These are phyloP conservation scores for Sterrhoptilus dennistouni DNA, from an alignment of 2,113 vertebrate species.

Conservation along the genomic window DNA sequence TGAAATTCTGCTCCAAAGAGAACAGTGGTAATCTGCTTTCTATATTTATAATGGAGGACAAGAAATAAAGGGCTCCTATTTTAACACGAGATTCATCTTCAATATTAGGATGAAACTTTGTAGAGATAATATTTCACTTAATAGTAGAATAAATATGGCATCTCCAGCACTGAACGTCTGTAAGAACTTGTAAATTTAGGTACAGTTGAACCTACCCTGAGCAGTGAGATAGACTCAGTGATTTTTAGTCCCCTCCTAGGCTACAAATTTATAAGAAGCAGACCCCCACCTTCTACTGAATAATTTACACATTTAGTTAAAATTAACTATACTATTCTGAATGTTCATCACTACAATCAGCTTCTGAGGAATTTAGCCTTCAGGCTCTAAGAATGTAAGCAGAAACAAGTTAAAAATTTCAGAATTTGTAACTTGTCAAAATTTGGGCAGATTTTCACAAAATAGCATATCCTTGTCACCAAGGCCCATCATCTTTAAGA, in stretches of 20 bases:
- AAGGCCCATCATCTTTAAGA: constrained; percentile 24
- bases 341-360: background rate
- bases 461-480: background rate
- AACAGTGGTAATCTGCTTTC: background rate
- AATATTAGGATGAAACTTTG: background rate
- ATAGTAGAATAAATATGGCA: background rate
- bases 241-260: background rate
- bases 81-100: background rate
- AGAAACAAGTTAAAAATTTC: constrained; percentile 1
- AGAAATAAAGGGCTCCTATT: background rate
- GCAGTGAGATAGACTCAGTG: background rate
- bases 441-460: constrained; percentile 32
- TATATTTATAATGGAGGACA: background rate
- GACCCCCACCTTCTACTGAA: background rate
- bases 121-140: background rate
- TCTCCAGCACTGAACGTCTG: background rate
- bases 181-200: background rate
- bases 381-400: constrained; percentile 8
- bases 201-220: background rate
- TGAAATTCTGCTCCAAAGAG: background rate
- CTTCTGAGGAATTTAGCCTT: constrained; percentile 1
- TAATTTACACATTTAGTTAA: constrained; percentile 29
- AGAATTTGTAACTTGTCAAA: constrained; percentile 16
- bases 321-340: constrained; percentile 8
- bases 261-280: background rate